These are phyloP conservation scores for Parus major DNA, from an alignment of 2,113 vertebrate species.

Conservation along the genomic window DNA sequence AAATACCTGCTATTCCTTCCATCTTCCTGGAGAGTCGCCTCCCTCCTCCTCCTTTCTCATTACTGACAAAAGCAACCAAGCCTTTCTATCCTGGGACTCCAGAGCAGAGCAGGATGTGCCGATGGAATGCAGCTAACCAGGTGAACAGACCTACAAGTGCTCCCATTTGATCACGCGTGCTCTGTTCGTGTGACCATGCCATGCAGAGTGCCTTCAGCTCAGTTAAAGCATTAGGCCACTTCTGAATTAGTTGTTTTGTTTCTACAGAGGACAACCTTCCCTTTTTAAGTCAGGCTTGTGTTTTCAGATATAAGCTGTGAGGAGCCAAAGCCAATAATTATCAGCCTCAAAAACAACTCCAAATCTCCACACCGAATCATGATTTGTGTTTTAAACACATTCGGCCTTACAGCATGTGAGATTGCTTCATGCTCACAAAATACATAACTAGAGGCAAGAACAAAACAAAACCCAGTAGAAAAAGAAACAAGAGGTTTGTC, in stretches of 20 bases:
- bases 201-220: neutral
- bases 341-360: neutral
- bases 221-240: neutral
- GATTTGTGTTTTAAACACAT: conserved; percentile 29
- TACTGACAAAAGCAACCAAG: neutral
- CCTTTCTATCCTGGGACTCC: neutral
- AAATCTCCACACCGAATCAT: neutral
- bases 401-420: neutral
- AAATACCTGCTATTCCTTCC: neutral
- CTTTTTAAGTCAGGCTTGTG: neutral
- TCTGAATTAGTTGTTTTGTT: neutral
- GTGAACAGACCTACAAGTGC: neutral
- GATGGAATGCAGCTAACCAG: neutral
- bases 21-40: neutral
- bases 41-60: neutral
- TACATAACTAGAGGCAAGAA: neutral
- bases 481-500: neutral
- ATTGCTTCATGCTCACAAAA: conserved; percentile 28
- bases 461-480: neutral
- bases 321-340: conserved; percentile 37
- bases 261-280: neutral
- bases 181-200: neutral
- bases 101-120: neutral
- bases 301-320: neutral
- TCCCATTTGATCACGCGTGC: neutral